Evolutionary conservation across 2,797 vertebrate genomes (phyloP).

Genomic region (Sebastes kiyomatsui): DNA sequence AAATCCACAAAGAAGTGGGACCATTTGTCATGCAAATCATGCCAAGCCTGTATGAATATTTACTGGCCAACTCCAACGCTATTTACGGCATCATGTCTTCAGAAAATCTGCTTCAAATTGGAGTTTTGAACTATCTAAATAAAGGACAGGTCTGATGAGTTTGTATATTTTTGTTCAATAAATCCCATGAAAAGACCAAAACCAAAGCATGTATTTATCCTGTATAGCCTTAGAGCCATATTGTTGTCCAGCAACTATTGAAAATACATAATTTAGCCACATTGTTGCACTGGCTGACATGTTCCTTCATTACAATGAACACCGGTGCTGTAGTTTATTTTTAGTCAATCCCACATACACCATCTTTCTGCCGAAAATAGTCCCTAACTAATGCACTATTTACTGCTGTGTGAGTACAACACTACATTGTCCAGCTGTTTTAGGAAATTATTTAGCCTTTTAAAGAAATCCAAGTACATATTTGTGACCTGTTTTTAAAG

Average conservation of each 20-base stretch:
- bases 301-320: not conserved
- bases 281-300: not conserved
- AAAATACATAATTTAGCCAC: not conserved
- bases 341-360: not conserved
- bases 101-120: not conserved
- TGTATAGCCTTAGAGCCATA: not conserved
- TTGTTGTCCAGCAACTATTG: not conserved
- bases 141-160: not conserved
- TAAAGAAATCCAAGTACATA: not conserved
- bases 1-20: not conserved
- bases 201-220: not conserved
- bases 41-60: not conserved
- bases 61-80: not conserved
- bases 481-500: not conserved
- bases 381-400: not conserved
- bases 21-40: not conserved
- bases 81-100: not conserved
- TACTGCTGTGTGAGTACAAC: not conserved
- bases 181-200: not conserved
- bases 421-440: not conserved
- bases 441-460: not conserved
- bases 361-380: not conserved
- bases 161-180: not conserved
- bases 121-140: not conserved
- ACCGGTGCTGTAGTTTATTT: not conserved